Percentiles rank a stretch among this genome's conserved stretches.
Evolutionary conservation across 2,888 invertebrate genomes (phyloP).

Genomic region (Hololepta plana): DNA sequence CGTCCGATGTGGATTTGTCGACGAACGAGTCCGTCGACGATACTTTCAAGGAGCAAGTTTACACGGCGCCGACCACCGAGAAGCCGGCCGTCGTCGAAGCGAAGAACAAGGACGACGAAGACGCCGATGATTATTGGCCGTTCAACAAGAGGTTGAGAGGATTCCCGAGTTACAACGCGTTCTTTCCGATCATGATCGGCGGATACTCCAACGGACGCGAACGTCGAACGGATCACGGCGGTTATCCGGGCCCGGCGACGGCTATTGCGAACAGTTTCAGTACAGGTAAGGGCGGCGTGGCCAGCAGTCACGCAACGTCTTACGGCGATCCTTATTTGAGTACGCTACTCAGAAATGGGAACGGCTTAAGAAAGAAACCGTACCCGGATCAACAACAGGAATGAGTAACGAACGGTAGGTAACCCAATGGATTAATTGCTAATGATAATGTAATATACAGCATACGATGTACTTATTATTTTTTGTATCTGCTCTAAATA

Average conservation of each 20-base stretch:
- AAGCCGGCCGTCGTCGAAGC: no score
- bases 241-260: slow-evolving; percentile 38
- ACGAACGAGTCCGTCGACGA: no score
- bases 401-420: slow-evolving; percentile 10
- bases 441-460: slow-evolving; percentile 15
- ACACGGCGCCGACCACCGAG: no score
- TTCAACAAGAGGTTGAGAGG: slow-evolving; percentile 17
- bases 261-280: slow-evolving; percentile 59
- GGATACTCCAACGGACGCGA: slow-evolving; percentile 17
- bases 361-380: no score
- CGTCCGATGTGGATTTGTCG: no score
- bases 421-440: slow-evolving; percentile 13
- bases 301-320: slow-evolving; percentile 53
- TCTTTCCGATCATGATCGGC: slow-evolving; percentile 46
- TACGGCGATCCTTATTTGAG: slow-evolving; percentile 39
- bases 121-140: slow-evolving; percentile 22
- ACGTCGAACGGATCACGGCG: slow-evolving; percentile 14
- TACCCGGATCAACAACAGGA: slow-evolving; percentile 3
- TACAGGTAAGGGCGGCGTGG: slow-evolving; percentile 50
- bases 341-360: slow-evolving; percentile 23
- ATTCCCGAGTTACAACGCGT: slow-evolving; percentile 33
- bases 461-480: no score
- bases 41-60: no score
- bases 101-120: slow-evolving; percentile 33
- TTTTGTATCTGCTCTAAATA: no score